Conservation (phyloP, 2,888 invertebrate genomes). For the Orthosia gothica region DNA sequence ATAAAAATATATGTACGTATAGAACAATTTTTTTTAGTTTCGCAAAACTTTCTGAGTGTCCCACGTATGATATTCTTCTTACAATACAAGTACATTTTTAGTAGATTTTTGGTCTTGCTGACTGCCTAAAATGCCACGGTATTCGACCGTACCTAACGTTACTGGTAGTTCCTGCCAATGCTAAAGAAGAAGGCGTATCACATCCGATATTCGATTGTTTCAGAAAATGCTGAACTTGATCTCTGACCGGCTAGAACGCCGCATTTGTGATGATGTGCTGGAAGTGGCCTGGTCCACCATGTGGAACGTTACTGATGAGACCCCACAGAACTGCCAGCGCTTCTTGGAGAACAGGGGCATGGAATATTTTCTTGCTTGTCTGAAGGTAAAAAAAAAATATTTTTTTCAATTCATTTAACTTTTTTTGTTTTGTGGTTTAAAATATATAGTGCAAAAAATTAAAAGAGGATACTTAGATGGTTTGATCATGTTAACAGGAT, state of each 20-base stretch:
- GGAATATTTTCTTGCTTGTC: slow-evolving; percentile 97
- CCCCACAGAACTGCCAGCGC: slow-evolving; percentile 97
- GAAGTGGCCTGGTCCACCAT: slow-evolving; percentile 99
- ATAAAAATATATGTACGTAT: too few species aligned
- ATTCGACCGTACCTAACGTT: background rate
- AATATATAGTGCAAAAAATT: too few species aligned
- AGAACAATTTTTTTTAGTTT: too few species aligned
- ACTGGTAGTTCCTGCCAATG: too few species aligned
- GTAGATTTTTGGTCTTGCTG: background rate
- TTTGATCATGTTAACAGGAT: too few species aligned
- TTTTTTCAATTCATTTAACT: too few species aligned
- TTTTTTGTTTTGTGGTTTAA: too few species aligned
- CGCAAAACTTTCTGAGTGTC: too few species aligned
- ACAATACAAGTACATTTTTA: too few species aligned
- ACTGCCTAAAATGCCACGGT: background rate
- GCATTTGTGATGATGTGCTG: slow-evolving; percentile 98
- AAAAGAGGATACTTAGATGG: too few species aligned
- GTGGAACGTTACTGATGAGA: slow-evolving; percentile 99
- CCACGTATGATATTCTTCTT: too few species aligned
- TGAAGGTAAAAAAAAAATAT: slow-evolving; percentile 91
- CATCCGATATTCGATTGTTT: slow-evolving; percentile 66
- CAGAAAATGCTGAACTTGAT: slow-evolving; percentile 96
- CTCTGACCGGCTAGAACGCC: slow-evolving; percentile 94
- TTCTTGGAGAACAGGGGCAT: slow-evolving; percentile 97
- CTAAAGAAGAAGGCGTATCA: background rate